phyloP scores from a whole-genome alignment of 1,140 invertebrate species.

The Homarus americanus region DNA sequence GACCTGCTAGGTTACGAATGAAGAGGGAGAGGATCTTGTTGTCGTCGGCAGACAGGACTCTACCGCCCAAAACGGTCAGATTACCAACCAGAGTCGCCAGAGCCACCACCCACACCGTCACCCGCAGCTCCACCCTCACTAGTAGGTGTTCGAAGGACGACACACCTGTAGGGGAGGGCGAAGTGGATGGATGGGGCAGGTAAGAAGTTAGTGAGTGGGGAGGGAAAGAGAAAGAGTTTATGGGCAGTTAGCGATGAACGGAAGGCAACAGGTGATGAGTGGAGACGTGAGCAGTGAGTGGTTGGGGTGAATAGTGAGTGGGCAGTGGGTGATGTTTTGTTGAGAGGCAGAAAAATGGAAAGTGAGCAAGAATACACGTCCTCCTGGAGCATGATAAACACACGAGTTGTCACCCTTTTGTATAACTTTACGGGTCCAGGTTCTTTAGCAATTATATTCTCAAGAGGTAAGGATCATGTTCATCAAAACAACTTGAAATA shows the following conservation, averaged over 20 bases:
- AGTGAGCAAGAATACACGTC: no score
- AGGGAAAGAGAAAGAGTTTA: not conserved
- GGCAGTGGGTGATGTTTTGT: no score
- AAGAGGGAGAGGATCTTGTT: constrained; percentile 64
- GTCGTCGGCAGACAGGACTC: constrained; percentile 49
- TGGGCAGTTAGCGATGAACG: no score
- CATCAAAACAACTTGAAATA: no score
- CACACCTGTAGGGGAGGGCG: constrained; percentile 7
- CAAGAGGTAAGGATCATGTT: no score
- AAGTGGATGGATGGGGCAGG: not conserved
- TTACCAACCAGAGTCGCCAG: constrained; percentile 46
- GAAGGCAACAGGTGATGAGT: not conserved
- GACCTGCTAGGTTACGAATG: constrained; percentile 59
- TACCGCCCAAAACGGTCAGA: constrained; percentile 46
- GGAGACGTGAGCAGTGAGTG: not conserved
- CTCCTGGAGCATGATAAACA: no score
- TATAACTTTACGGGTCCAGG: no score
- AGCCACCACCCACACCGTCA: constrained; percentile 60
- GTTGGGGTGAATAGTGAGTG: no score
- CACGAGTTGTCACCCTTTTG: no score
- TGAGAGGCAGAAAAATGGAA: no score
- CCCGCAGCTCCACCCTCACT: constrained; percentile 52
- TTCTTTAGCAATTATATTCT: no score
- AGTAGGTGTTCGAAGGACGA: constrained; percentile 60
- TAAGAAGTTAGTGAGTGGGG: not conserved